Conservation (phyloP, 2,888 invertebrate species). For the Neoaliturus tenellus region DNA sequence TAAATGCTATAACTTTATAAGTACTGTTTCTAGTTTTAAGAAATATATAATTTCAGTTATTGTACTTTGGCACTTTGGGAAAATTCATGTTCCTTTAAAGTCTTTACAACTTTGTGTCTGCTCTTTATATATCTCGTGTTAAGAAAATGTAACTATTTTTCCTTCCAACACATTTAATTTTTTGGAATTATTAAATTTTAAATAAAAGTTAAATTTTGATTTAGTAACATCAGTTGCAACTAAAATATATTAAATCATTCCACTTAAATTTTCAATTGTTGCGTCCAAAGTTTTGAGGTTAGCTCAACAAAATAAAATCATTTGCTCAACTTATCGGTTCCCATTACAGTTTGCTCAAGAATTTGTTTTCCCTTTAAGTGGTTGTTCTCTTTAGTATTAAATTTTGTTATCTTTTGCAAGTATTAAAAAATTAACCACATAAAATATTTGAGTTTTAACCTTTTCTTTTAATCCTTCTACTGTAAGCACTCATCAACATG, state of each 20-base stretch:
- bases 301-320: slow-evolving; percentile 13
- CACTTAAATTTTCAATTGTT: neutral
- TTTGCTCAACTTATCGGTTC: slow-evolving; percentile 18
- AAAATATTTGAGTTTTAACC: too few species aligned
- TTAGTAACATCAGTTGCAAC: neutral
- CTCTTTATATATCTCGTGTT: neutral
- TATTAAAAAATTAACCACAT: neutral
- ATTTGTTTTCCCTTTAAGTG: neutral
- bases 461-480: too few species aligned
- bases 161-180: neutral
- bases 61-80: neutral
- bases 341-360: slow-evolving; percentile 18
- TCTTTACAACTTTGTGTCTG: neutral
- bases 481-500: too few species aligned
- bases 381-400: neutral
- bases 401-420: neutral
- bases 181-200: neutral
- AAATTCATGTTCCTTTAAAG: neutral
- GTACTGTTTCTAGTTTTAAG: slow-evolving; percentile 15
- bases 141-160: neutral
- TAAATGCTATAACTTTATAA: slow-evolving; percentile 23
- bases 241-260: neutral
- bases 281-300: slow-evolving; percentile 29
- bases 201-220: neutral
- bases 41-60: neutral